Evolutionary conservation across 2,797 vertebrate species (phyloP).

Genomic region (Aphelocoma californica): DNA sequence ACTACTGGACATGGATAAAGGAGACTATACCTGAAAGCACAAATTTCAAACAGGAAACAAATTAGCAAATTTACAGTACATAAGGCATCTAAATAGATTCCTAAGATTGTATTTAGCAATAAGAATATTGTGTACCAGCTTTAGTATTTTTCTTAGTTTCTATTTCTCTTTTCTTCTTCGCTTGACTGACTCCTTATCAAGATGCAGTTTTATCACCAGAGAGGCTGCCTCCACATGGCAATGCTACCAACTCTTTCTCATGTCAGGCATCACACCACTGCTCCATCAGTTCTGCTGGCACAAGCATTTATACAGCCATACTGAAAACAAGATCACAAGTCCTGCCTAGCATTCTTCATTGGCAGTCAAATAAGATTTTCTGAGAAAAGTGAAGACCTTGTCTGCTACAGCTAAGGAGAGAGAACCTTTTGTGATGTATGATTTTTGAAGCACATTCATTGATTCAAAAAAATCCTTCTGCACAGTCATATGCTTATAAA

Average conservation of each 20-base stretch:
- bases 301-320: not conserved
- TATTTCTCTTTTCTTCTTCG: not conserved
- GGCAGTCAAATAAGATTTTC: not conserved
- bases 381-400: not conserved
- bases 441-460: not conserved
- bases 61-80: not conserved
- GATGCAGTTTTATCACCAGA: not conserved
- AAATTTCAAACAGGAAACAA: not conserved
- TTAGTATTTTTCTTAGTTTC: not conserved
- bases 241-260: not conserved
- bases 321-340: not conserved
- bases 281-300: not conserved
- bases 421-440: not conserved
- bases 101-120: not conserved
- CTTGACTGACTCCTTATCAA: not conserved
- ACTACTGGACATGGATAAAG: not conserved
- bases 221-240: not conserved
- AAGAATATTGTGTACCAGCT: not conserved
- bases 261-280: not conserved
- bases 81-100: not conserved
- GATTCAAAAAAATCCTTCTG: not conserved
- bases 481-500: not conserved
- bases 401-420: not conserved
- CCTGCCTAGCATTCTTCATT: not conserved
- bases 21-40: not conserved